These are phyloP conservation scores for Gobiocypris rarus DNA, from an alignment of 2,113 vertebrate genomes.

Conservation along the genomic window DNA sequence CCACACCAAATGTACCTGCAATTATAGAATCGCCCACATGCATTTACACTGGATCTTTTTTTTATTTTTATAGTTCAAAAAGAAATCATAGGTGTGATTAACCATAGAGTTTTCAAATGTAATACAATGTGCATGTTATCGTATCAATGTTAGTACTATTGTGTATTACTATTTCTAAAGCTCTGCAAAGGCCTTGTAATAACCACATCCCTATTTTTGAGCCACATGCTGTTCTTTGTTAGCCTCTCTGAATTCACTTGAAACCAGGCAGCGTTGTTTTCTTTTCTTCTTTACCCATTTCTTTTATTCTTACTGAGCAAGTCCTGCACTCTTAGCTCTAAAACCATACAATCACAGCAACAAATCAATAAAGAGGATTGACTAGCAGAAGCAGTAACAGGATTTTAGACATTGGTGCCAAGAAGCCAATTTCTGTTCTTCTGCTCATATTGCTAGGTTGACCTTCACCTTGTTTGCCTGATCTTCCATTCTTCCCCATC, in stretches of 20 bases:
- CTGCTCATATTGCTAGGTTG: conserved; percentile 55
- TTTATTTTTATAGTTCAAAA: neutral
- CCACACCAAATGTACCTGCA: too few relatives aligned
- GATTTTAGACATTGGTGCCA: conserved; percentile 60
- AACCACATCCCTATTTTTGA: neutral
- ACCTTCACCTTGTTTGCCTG: conserved; percentile 49
- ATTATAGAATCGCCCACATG: neutral
- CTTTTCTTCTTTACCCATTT: conserved; percentile 13
- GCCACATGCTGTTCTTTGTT: neutral
- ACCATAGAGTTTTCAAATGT: neutral
- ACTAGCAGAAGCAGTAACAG: conserved; percentile 55
- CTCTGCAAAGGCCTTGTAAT: neutral
- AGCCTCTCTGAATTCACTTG: neutral
- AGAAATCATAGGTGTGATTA: neutral
- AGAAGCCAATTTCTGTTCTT: conserved; percentile 55
- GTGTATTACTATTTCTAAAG: neutral
- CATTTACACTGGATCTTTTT: neutral
- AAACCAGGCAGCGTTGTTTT: conserved; percentile 43
- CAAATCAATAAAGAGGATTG: conserved; percentile 63
- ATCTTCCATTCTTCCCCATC: conserved; percentile 2
- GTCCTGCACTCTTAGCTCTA: conserved; percentile 13
- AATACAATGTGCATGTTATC: neutral
- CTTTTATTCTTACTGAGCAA: conserved; percentile 1
- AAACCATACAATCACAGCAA: conserved; percentile 47
- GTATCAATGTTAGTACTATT: neutral